phyloP scores from a whole-genome alignment of 2,888 invertebrate species.

The Entomobrya proxima region DNA sequence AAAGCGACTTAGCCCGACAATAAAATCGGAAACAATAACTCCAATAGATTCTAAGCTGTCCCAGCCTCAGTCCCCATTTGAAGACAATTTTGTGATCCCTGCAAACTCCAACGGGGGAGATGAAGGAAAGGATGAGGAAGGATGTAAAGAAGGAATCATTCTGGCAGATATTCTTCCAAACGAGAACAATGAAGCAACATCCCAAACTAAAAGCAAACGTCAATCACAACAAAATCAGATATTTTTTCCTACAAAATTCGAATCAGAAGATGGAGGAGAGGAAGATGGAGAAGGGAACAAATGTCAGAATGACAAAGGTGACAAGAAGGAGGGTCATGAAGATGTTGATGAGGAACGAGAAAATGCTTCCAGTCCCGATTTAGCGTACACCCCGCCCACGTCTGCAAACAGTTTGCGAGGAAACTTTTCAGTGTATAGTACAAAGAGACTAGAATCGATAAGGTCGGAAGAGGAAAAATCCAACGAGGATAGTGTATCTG shows the following conservation, averaged over 20 bases:
- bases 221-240: slow-evolving; percentile 60
- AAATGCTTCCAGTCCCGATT: slow-evolving; percentile 53
- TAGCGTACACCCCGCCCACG: slow-evolving; percentile 55
- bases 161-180: background rate
- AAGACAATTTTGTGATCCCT: slow-evolving; percentile 72
- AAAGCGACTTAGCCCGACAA: slow-evolving; percentile 35
- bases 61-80: slow-evolving; percentile 74
- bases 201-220: background rate
- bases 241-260: slow-evolving; percentile 74
- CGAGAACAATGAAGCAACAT: background rate
- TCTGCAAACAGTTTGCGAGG: slow-evolving; percentile 62
- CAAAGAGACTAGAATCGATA: slow-evolving; percentile 73
- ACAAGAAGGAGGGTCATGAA: slow-evolving; percentile 7
- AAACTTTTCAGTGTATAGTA: slow-evolving; percentile 64
- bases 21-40: slow-evolving; percentile 52
- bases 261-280: slow-evolving; percentile 62
- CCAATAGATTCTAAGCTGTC: slow-evolving; percentile 42
- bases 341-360: slow-evolving; percentile 20
- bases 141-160: slow-evolving; percentile 6
- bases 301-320: slow-evolving; percentile 1
- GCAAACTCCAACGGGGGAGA: slow-evolving; percentile 30
- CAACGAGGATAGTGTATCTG: slow-evolving; percentile 70
- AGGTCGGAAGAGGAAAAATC: slow-evolving; percentile 75
- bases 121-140: slow-evolving; percentile 18
- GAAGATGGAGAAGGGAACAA: slow-evolving; percentile 35